A percentile compares a stretch with the other conserved stretches of the same genome.
These are phyloP conservation scores for Mastomys natalensis DNA, from an alignment of 2,113 vertebrate genomes.

Conservation along the genomic window DNA sequence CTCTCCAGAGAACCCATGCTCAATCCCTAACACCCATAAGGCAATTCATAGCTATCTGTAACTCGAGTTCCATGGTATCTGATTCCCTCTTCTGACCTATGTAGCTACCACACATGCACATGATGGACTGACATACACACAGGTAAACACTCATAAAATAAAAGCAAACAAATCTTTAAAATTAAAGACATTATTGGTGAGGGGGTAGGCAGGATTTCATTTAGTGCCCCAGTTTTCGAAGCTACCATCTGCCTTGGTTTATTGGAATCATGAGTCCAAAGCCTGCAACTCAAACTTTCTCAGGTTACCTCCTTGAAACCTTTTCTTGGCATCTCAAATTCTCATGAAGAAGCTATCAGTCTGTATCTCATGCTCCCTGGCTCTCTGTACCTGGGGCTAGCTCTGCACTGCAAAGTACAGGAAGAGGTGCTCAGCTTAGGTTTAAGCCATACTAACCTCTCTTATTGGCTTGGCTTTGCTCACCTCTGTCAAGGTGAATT, in stretches of 20 bases:
- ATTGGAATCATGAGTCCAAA: background rate
- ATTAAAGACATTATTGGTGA: background rate
- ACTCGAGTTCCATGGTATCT: too few species aligned
- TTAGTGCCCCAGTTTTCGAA: background rate
- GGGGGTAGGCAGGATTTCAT: background rate
- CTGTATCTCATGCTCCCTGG: background rate
- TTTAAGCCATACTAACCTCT: background rate
- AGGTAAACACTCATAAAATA: background rate
- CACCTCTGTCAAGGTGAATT: background rate
- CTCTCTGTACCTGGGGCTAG: background rate
- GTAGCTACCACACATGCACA: background rate
- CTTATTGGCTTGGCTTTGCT: background rate
- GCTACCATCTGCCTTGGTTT: background rate
- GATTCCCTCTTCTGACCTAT: background rate
- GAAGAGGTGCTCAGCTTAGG: background rate
- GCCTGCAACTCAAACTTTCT: background rate
- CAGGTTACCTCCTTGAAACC: background rate
- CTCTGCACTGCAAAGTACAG: background rate
- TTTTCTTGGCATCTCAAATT: background rate
- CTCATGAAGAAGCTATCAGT: fast-evolving
- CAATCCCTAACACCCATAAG: background rate
- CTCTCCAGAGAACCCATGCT: background rate
- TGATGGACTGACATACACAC: background rate
- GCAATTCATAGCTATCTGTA: background rate
- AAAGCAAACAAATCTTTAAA: background rate